phyloP scores from a whole-genome alignment of 2,797 vertebrate genomes.

The Alfaro cultratus region DNA sequence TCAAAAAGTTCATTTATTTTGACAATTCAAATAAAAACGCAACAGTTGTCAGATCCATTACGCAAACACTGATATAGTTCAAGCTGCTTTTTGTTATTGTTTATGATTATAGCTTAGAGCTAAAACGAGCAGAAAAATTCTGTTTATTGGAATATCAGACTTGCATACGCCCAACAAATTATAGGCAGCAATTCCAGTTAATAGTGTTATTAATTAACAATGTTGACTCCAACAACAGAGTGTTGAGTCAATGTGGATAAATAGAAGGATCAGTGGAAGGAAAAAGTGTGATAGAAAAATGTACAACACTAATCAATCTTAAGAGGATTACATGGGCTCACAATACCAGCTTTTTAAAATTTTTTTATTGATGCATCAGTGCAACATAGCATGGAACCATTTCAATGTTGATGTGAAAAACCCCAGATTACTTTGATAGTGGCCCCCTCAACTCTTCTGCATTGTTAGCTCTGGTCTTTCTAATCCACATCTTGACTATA shows the following conservation, averaged over 20 bases:
- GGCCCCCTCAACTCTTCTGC: background rate
- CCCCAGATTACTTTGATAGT: background rate
- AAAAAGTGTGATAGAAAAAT: background rate
- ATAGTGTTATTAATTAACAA: too few species aligned
- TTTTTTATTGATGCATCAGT: background rate
- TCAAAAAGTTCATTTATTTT: background rate
- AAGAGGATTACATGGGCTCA: background rate
- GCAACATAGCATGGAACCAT: background rate
- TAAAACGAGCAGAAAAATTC: background rate
- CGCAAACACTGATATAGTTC: background rate
- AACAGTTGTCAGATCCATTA: background rate
- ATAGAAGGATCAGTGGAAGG: background rate
- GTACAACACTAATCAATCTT: background rate
- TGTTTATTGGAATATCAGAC: background rate
- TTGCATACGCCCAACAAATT: background rate
- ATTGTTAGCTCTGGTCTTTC: background rate
- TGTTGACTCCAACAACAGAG: background rate
- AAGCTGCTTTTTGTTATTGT: background rate
- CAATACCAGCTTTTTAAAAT: background rate
- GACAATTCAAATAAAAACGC: background rate
- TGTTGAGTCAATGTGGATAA: background rate
- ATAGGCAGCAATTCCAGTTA: too few species aligned
- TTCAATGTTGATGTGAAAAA: background rate
- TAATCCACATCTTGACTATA: background rate
- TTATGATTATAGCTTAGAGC: background rate